Evolutionary conservation across 1,140 invertebrate genomes (phyloP).

Genomic region (Drosophila eugracilis): DNA sequence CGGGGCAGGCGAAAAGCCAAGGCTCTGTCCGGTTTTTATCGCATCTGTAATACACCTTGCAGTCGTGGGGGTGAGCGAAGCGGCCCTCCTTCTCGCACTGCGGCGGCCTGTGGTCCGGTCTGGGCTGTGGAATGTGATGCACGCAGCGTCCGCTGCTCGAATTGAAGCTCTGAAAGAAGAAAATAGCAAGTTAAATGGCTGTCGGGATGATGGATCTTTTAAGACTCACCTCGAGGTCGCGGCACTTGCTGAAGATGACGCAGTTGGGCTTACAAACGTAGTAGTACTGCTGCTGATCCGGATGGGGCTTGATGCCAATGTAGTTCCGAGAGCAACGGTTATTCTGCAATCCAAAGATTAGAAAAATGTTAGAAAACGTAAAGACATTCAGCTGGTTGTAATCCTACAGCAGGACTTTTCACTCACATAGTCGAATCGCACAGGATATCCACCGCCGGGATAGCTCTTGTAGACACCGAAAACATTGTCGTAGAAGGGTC

Average conservation of each 20-base stretch:
- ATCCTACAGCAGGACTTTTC: not conserved
- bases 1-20: conserved; percentile 72
- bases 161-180: conserved; percentile 53
- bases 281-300: conserved; percentile 82
- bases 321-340: conserved; percentile 81
- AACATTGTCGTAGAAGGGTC: conserved; percentile 42
- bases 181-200: not conserved
- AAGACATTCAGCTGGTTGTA: not conserved
- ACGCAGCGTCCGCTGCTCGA: conserved; percentile 62
- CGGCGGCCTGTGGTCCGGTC: conserved; percentile 8
- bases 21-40: conserved; percentile 55
- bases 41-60: conserved; percentile 81
- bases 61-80: conserved; percentile 70
- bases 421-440: conserved; percentile 77
- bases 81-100: conserved; percentile 65
- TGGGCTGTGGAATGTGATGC: conserved; percentile 16
- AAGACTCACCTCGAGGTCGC: conserved; percentile 59
- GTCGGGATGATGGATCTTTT: not conserved
- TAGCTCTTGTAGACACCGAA: conserved; percentile 63
- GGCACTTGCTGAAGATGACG: conserved; percentile 83
- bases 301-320: conserved; percentile 79
- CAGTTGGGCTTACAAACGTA: conserved; percentile 80
- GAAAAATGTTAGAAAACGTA: not conserved
- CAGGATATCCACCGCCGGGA: conserved; percentile 80
- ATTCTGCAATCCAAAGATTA: conserved; percentile 38